These are phyloP conservation scores for Augochlorella aurata DNA, from an alignment of 2,888 invertebrate genomes.

Conservation along the genomic window DNA sequence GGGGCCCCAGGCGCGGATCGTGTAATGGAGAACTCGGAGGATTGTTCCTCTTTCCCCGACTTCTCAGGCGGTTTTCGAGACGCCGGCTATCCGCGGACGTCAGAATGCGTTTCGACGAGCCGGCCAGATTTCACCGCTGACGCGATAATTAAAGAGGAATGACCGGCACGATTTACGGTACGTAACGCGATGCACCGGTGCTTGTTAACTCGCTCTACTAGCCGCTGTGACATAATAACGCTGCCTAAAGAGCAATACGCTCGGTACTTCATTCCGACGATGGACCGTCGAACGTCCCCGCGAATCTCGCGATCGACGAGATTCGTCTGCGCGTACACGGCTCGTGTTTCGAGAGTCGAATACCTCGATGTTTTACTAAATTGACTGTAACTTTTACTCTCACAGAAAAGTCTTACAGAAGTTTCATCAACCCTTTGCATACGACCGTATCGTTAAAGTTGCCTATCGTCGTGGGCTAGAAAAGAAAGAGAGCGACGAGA, in stretches of 20 bases:
- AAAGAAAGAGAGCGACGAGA: too few relatives aligned
- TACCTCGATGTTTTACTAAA: too few relatives aligned
- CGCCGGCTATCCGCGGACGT: slow-evolving; percentile 12
- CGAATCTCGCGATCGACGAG: neutral
- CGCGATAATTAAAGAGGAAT: slow-evolving; percentile 52
- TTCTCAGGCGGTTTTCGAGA: slow-evolving; percentile 25
- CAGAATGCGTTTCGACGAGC: slow-evolving; percentile 19
- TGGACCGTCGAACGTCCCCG: slow-evolving; percentile 5
- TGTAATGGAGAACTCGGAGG: slow-evolving; percentile 50
- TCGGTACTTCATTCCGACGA: slow-evolving; percentile 1
- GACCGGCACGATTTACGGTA: slow-evolving; percentile 40
- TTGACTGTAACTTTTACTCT: too few relatives aligned
- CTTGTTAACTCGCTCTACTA: slow-evolving; percentile 37
- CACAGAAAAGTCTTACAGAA: too few relatives aligned
- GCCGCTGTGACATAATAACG: slow-evolving; percentile 26
- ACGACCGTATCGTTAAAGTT: too few relatives aligned
- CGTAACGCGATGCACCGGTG: slow-evolving; percentile 2
- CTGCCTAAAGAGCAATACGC: neutral
- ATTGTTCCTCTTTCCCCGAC: slow-evolving; percentile 43
- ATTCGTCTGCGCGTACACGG: neutral
- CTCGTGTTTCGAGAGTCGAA: too few relatives aligned
- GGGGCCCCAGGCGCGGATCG: slow-evolving; percentile 56
- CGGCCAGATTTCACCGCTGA: slow-evolving; percentile 42
- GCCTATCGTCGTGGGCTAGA: too few relatives aligned
- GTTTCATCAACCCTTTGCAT: too few relatives aligned